phyloP scores from a whole-genome alignment of 2,113 vertebrate genomes.

The Conger conger region DNA sequence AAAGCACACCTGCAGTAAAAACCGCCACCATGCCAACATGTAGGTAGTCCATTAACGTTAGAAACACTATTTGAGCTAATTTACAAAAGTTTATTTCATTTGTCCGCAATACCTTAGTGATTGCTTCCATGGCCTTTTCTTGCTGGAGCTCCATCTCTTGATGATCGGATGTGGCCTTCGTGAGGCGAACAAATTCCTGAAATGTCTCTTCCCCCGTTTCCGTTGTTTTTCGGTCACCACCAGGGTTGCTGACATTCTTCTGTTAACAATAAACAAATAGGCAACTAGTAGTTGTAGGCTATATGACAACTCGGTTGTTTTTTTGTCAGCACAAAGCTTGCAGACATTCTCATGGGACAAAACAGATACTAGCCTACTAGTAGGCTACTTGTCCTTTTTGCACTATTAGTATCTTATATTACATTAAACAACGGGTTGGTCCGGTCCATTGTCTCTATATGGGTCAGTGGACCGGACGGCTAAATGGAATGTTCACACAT shows the following conservation, averaged over 20 bases:
- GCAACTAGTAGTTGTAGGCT: background rate
- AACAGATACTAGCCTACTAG: no score
- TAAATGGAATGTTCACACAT: no score
- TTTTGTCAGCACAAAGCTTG: no score
- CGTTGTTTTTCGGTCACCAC: constrained; percentile 71
- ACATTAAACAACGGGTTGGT: no score
- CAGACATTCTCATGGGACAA: no score
- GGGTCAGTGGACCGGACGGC: no score
- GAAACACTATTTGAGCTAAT: background rate
- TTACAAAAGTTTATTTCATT: background rate
- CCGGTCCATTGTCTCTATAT: no score
- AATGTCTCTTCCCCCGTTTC: constrained; percentile 81
- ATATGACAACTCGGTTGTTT: no score
- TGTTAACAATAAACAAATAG: constrained; percentile 17
- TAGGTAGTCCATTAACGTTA: background rate
- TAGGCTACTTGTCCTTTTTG: no score
- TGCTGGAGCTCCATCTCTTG: constrained; percentile 72
- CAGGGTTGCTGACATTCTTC: constrained; percentile 39
- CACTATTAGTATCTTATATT: no score
- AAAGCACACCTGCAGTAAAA: background rate
- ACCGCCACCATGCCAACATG: no score
- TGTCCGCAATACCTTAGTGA: constrained; percentile 72
- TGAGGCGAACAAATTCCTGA: constrained; percentile 76
- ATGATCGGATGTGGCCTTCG: constrained; percentile 62
- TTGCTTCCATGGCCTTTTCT: constrained; percentile 63